Evolutionary conservation across 2,113 vertebrate genomes (phyloP).

Genomic region (Ptilorrhoa leucosticta): DNA sequence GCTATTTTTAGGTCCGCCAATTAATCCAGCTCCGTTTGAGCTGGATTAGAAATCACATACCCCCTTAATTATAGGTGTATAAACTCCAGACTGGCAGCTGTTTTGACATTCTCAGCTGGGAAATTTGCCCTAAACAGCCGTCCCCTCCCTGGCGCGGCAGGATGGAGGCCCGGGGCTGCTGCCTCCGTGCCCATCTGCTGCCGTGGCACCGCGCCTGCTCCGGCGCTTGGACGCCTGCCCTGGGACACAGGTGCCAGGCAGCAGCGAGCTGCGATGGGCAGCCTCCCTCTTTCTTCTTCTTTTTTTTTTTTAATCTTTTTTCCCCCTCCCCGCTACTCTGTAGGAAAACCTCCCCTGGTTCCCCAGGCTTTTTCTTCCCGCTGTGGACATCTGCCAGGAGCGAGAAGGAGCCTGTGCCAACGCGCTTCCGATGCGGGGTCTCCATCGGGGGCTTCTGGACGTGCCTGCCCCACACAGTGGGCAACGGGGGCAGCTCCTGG

Average conservation of each 20-base stretch:
- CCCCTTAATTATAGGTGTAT: slow-evolving; percentile 69
- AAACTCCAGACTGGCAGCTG: slow-evolving; percentile 63
- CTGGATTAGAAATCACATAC: slow-evolving; percentile 67
- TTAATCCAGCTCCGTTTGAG: slow-evolving; percentile 64
- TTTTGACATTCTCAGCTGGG: slow-evolving; percentile 64
- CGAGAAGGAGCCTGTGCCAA: rapidly evolving
- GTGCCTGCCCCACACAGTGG: neutral
- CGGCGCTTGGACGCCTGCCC: slow-evolving; percentile 43
- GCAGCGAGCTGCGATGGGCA: neutral
- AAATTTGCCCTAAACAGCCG: slow-evolving; percentile 57
- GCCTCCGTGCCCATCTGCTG: slow-evolving; percentile 51
- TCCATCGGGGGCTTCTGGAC: rapidly evolving
- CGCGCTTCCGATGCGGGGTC: rapidly evolving
- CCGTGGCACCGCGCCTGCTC: slow-evolving; percentile 31
- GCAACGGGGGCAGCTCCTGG: neutral
- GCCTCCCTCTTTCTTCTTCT: neutral
- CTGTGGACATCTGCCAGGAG: neutral
- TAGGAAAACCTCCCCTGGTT: neutral
- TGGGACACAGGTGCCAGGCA: slow-evolving; percentile 63
- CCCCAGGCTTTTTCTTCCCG: neutral
- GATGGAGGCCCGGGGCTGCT: neutral
- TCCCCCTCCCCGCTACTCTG: rapidly evolving
- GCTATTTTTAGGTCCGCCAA: slow-evolving; percentile 64
- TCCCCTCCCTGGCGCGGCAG: neutral
- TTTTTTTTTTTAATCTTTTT: no score